Evolutionary conservation across 2,888 invertebrate genomes (phyloP).

Genomic region (Acrocera orbiculus): DNA sequence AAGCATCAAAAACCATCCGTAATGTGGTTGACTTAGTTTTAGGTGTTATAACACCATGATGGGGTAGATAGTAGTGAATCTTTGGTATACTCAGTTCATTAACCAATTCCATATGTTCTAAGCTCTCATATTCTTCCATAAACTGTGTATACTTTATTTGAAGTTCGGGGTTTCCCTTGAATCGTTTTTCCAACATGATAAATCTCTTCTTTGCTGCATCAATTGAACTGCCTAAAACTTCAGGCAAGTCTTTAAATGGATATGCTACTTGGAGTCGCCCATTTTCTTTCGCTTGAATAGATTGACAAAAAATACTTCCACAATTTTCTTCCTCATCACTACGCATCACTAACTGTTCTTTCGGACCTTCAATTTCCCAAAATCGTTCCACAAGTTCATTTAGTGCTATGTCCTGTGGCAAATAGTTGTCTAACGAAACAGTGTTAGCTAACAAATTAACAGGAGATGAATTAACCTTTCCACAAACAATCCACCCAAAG

Average conservation of each 20-base stretch:
- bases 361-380: slow-evolving; percentile 6
- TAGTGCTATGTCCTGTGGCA: not conserved
- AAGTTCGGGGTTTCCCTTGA: not conserved
- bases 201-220: slow-evolving; percentile 1
- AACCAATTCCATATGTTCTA: not conserved
- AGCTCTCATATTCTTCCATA: not conserved
- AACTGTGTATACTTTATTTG: too few relatives aligned
- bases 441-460: not conserved
- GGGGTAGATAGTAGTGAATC: not conserved
- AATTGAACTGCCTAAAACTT: slow-evolving; percentile 3
- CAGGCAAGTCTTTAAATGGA: slow-evolving; percentile 6
- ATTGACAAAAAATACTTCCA: slow-evolving; percentile 2
- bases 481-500: slow-evolving; percentile 1
- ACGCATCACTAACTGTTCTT: not conserved
- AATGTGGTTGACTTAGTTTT: slow-evolving; percentile 6
- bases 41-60: not conserved
- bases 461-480: not conserved
- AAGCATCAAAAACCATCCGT: slow-evolving; percentile 9
- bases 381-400: slow-evolving; percentile 1
- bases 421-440: not conserved
- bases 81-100: not conserved
- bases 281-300: not conserved
- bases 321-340: slow-evolving; percentile 4
- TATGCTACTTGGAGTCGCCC: slow-evolving; percentile 3
- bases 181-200: not conserved